Conservation (phyloP, 2,797 vertebrate species). For the Lepilemur septentrionalis region DNA sequence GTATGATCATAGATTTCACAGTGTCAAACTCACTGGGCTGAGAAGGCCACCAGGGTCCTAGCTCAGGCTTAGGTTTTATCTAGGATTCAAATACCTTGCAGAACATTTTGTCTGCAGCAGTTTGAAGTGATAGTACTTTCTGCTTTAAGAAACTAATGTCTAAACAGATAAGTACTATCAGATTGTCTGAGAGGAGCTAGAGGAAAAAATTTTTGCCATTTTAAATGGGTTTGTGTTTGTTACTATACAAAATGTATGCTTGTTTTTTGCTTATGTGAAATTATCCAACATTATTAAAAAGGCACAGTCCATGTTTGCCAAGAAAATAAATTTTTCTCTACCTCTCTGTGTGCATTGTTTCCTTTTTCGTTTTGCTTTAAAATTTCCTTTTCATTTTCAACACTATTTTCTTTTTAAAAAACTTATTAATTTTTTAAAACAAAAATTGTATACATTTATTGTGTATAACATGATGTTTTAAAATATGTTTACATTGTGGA, state of each 20-base stretch:
- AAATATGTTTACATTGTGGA: neutral
- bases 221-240: neutral
- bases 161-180: neutral
- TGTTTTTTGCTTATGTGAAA: neutral
- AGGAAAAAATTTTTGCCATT: neutral
- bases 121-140: neutral
- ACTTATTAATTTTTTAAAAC: neutral
- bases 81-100: accelerated
- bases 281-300: neutral
- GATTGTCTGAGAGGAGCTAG: neutral
- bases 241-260: neutral
- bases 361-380: neutral
- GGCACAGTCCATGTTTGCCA: neutral
- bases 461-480: neutral
- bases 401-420: neutral
- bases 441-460: neutral
- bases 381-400: neutral
- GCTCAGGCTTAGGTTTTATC: neutral
- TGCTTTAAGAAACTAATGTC: neutral
- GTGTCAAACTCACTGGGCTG: no score
- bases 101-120: neutral
- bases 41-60: neutral
- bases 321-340: neutral
- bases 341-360: neutral
- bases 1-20: neutral